These are phyloP conservation scores for Campodea augens DNA, from an alignment of 1,140 invertebrate species.

Conservation along the genomic window DNA sequence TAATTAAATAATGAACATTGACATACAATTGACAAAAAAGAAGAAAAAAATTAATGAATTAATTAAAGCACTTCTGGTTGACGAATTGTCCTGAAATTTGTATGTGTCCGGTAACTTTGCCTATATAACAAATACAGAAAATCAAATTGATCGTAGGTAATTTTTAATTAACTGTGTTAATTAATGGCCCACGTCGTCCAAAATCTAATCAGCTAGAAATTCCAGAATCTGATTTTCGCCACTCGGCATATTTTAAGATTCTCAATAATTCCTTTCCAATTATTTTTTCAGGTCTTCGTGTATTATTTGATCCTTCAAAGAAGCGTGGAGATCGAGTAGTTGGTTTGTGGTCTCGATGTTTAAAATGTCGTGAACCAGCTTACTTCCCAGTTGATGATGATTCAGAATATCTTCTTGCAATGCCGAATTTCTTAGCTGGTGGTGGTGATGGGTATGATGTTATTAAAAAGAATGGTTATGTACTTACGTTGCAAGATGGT, in stretches of 20 bases:
- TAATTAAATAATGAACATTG: no score
- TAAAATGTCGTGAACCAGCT: conserved; percentile 38
- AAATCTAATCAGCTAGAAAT: no score
- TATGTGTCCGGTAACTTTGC: no score
- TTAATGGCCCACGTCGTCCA: no score
- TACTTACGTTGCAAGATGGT: no score
- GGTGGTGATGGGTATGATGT: conserved; percentile 43
- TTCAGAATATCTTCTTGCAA: conserved; percentile 23
- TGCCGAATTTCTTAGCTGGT: conserved; percentile 36
- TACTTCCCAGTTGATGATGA: conserved; percentile 28
- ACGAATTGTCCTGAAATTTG: no score
- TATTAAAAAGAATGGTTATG: conserved; percentile 20
- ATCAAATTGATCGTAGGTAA: conserved; percentile 4
- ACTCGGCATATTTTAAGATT: not conserved
- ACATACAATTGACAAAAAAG: no score
- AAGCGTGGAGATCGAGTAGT: conserved; percentile 34
- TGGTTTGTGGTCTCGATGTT: conserved; percentile 34
- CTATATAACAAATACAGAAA: no score
- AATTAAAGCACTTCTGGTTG: no score
- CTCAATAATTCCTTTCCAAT: not conserved
- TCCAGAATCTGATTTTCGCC: not conserved
- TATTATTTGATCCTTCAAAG: conserved; percentile 32
- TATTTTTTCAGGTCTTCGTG: conserved; percentile 23
- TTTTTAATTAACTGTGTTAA: no score
- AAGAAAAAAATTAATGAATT: no score